Percentiles rank a stretch among this genome's conserved stretches.
phyloP scores from a whole-genome alignment of 2,797 vertebrate species.

The Sebastes minor region DNA sequence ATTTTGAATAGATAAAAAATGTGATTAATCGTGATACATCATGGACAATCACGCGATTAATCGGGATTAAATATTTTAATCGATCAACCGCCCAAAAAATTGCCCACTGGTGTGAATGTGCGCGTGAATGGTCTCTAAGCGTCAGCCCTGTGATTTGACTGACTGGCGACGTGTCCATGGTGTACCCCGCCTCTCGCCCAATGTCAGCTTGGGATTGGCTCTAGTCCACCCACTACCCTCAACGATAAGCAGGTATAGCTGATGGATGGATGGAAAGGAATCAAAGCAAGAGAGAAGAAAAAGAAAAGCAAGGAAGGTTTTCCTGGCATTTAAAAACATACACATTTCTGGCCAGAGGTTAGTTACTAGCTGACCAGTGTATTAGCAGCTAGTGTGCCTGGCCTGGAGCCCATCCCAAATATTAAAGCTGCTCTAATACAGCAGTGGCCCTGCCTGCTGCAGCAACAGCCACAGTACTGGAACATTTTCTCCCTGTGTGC shows the following conservation, averaged over 20 bases:
- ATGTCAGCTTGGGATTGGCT: background rate
- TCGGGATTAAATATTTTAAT: no score
- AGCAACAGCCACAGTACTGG: conserved; percentile 21
- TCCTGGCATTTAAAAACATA: conserved; percentile 3
- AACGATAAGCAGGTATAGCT: background rate
- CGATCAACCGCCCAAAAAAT: background rate
- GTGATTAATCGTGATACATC: no score
- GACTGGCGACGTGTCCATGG: background rate
- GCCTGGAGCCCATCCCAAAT: conserved; percentile 40
- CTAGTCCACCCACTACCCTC: fast-evolving
- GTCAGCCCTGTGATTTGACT: background rate
- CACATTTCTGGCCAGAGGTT: background rate
- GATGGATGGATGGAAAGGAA: background rate
- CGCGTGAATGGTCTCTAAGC: background rate
- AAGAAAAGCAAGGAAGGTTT: background rate
- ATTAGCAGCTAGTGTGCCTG: conserved; percentile 38
- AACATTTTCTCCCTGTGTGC: conserved; percentile 20
- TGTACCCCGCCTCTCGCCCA: background rate
- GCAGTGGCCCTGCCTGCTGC: conserved; percentile 27
- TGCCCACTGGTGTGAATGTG: background rate
- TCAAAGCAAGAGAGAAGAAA: background rate
- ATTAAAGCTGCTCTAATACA: conserved; percentile 57
- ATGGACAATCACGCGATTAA: no score
- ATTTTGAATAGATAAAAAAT: no score
- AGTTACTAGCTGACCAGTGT: conserved; percentile 11